Conservation (phyloP, 1,140 invertebrate genomes). For the Leguminivora glycinivorella region DNA sequence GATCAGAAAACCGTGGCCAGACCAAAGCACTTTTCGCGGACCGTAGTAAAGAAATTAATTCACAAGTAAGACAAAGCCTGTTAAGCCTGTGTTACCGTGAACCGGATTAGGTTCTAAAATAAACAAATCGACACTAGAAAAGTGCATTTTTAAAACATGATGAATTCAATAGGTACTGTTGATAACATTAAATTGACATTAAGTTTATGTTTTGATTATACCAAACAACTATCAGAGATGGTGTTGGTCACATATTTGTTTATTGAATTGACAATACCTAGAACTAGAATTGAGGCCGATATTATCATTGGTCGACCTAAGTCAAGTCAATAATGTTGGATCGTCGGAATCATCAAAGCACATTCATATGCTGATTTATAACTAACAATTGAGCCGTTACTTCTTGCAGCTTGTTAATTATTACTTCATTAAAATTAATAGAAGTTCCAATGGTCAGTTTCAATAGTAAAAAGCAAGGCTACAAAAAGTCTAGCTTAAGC, state of each 20-base stretch:
- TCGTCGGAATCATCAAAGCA: constrained; percentile 10
- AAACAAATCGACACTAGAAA: neutral
- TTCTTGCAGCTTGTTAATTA: neutral
- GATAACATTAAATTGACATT: neutral
- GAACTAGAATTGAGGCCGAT: neutral
- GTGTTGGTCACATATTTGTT: neutral
- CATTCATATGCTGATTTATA: neutral
- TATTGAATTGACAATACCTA: neutral
- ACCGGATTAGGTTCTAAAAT: too few relatives aligned
- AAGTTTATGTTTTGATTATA: neutral
- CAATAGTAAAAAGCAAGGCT: neutral
- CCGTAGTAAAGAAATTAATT: too few relatives aligned
- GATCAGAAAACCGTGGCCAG: too few relatives aligned
- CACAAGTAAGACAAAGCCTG: too few relatives aligned
- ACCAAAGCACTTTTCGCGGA: too few relatives aligned
- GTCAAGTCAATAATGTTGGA: neutral
- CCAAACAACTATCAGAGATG: too few relatives aligned
- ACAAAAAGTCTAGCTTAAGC: neutral
- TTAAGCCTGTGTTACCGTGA: too few relatives aligned
- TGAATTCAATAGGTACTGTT: neutral
- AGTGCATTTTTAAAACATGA: neutral
- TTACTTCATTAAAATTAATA: neutral
- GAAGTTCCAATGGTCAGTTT: neutral
- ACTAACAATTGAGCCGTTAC: neutral
- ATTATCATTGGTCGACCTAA: neutral